Evolutionary conservation across 2,113 vertebrate genomes (phyloP), one percentile per base, ranked within the genome.

Genomic region (Upupa epops): DNA sequence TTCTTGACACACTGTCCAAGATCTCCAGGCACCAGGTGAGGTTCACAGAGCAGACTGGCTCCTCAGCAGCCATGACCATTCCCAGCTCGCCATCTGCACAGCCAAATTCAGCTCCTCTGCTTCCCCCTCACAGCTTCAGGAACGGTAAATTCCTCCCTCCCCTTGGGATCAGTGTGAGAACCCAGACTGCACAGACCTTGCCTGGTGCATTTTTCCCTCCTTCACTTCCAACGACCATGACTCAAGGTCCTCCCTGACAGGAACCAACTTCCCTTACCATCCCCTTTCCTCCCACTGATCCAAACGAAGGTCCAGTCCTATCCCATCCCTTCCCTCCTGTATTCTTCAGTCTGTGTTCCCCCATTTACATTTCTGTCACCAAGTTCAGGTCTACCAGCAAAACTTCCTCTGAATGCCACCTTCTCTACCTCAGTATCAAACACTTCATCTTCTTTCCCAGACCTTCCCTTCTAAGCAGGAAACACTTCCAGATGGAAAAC

Each of bases 101-200:
- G 20, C 32, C 75, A 5, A 5, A 65, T 34, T 8, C 56, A 26
- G 24, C 20, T 64, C 16, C 54, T 15, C 58, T 18, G 28, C 36
- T 65, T 28, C 60, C 29, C 36, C 70, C 51, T 8, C 19, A 3
- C 54, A 17, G 19, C 48, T 18, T 8, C 58, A 71, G 32, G 28
- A 79, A 31, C 36, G 11, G 10, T 22, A 20, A 17, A n/a, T n/a
- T n/a, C n/a, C n/a, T 19, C 68, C 37, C 45, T 63, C 63, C 46
- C 18, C n/a, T 12, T 13, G 15, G 16, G 20, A 18, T 21, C 56
- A 26, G 2, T 0, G 15, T 3, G 5, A 66, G 71, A 54, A 54
- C 17, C 7, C 37, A 6, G 7, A 19, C 26, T 17, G 2, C 1
- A 1, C 0, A 16, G 36, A 40, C 7, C 10, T 37, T n/a, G 14